Conservation (phyloP, 2,113 vertebrate genomes). For the Seriola aureovittata region DNA sequence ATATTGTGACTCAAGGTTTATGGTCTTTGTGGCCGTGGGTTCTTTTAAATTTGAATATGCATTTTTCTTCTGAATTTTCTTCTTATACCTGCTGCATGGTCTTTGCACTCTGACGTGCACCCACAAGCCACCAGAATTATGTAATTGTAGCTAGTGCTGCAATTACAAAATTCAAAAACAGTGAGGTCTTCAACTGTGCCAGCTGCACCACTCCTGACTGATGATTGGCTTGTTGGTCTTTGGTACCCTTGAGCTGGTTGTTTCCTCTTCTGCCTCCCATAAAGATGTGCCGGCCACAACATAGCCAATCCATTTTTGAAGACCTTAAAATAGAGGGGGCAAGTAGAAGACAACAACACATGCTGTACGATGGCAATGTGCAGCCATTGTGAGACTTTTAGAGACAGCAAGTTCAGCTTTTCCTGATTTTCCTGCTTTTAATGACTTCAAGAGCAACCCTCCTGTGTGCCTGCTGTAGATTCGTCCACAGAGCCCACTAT, state of each 20-base stretch:
- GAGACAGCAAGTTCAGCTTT: neutral
- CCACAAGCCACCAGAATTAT: neutral
- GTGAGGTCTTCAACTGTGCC: neutral
- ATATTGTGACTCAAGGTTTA: constrained; percentile 6
- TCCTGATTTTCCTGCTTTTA: neutral
- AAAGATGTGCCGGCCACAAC: neutral
- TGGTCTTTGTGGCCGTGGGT: neutral
- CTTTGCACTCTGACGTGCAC: neutral
- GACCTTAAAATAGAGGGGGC: neutral
- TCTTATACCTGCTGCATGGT: neutral
- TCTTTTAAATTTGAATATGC: neutral
- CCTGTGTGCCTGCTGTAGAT: constrained; percentile 2
- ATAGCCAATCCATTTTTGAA: neutral
- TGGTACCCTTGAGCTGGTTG: neutral
- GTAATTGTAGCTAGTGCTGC: neutral
- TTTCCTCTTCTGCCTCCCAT: neutral
- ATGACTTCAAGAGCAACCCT: neutral
- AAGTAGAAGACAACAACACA: neutral
- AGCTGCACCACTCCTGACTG: neutral
- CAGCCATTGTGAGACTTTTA: neutral
- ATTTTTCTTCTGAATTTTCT: constrained; percentile 4
- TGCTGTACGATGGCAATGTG: neutral
- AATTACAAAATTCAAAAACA: constrained; percentile 12
- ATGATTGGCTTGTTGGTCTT: constrained; percentile 9
- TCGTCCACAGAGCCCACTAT: neutral